Conservation (phyloP, 2,113 vertebrate genomes). For the Spermophilus dauricus region DNA sequence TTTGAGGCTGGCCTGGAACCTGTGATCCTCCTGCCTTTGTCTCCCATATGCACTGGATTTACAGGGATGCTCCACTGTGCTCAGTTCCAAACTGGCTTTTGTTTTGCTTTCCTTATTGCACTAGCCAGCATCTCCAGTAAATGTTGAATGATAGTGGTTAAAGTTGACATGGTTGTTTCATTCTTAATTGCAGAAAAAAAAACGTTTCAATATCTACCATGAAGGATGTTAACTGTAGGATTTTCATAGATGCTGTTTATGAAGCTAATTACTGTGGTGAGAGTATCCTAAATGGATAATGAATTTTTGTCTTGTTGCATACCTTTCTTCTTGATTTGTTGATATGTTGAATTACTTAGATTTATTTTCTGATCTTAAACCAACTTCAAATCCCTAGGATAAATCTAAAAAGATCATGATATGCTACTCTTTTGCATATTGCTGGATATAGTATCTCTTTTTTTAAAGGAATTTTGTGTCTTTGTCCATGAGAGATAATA, state of each 20-base stretch:
- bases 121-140: not conserved
- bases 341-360: not conserved
- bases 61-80: too few species aligned
- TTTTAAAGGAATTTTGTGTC: too few species aligned
- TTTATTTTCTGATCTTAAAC: not conserved
- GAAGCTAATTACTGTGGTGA: not conserved
- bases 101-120: not conserved
- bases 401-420: not conserved
- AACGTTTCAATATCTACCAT: not conserved
- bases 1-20: too few species aligned
- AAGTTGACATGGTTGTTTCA: not conserved
- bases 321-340: not conserved
- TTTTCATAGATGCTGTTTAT: not conserved
- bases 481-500: too few species aligned
- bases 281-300: not conserved
- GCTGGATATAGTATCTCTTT: not conserved
- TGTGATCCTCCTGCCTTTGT: too few species aligned
- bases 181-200: not conserved
- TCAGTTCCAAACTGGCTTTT: not conserved
- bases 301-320: not conserved
- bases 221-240: not conserved
- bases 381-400: not conserved
- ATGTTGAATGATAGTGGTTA: not conserved
- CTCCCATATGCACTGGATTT: too few species aligned
- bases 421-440: not conserved